These are phyloP conservation scores for Drosophila ogumai DNA, from an alignment of 1,140 invertebrate genomes.

Conservation along the genomic window DNA sequence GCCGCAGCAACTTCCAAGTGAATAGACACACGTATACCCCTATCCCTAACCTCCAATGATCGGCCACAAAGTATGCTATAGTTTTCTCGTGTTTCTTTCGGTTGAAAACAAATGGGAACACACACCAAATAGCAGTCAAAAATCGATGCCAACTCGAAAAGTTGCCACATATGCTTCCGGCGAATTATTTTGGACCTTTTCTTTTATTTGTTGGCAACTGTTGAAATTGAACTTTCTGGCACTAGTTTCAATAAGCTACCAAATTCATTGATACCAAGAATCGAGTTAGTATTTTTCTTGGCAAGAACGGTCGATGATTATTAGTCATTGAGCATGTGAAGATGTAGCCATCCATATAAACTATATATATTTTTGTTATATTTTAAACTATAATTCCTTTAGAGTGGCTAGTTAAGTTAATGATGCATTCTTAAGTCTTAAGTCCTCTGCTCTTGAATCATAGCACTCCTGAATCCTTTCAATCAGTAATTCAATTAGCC, in stretches of 20 bases:
- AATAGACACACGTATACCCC: slow-evolving; percentile 37
- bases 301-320: slow-evolving; percentile 17
- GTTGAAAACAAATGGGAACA: slow-evolving; percentile 26
- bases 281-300: slow-evolving; percentile 6
- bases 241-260: slow-evolving; percentile 25
- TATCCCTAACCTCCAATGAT: slow-evolving; percentile 43
- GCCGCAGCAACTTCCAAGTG: slow-evolving; percentile 69
- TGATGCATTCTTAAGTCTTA: background rate
- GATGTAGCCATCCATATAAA: background rate
- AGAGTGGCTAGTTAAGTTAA: background rate
- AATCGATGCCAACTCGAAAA: slow-evolving; percentile 56
- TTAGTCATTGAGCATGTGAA: slow-evolving; percentile 6
- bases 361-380: background rate
- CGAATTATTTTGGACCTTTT: background rate
- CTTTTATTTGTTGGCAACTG: slow-evolving; percentile 24
- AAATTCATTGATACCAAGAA: slow-evolving; percentile 25
- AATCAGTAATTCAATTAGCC: slow-evolving; percentile 40
- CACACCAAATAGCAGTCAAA: slow-evolving; percentile 22
- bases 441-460: background rate
- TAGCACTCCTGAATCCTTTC: background rate
- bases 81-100: slow-evolving; percentile 48
- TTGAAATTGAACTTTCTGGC: slow-evolving; percentile 27
- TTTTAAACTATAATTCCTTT: no score
- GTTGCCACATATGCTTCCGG: slow-evolving; percentile 55
- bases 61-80: slow-evolving; percentile 65